Evolutionary conservation across 2,113 vertebrate species (phyloP), one percentile per base, ranked within the genome.

Genomic region (Vulpes vulpes): DNA sequence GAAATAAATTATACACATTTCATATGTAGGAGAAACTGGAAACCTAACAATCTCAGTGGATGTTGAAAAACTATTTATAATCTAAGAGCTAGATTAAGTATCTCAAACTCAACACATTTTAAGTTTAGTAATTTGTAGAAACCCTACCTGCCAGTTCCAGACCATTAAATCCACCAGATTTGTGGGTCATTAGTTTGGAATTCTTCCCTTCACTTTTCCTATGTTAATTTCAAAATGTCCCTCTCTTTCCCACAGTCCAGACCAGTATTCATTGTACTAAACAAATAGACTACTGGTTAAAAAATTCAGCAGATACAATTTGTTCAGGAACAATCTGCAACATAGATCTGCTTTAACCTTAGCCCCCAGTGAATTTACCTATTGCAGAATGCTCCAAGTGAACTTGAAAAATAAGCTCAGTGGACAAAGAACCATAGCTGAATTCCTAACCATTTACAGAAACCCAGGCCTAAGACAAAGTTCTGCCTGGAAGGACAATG

Each of bases 361-460:
- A 32, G n/a, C 12, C 62, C 25, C 49, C 60, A 71, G 5, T 74
- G 38, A 83, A 76, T 53, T 74, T 65, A 38, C 49, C 51, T 17
- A 71, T 74, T 60, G 43, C 23, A 83, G 10, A 97, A 87, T 55
- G 4, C 5, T 80, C 57, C 79, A 90, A 20, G 59, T 76, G 16
- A 92, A 90, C 32, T 79, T 87, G 35, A 98, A 96, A 95, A 96
- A 12, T 32, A 71, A 83, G 15, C 74, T 87, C 17, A 43, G 10
- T 38, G 43, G 35, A 80, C 57, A 80, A 89, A 96, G 92, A 83
- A 73, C 11, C 27, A 49, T 20, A 62, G 55, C 62, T 22, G 35
- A 96, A 69, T 78, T 92, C 38, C 74, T 91, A 38, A 69, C 9
- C 49, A 35, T 64, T 93, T 64, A 65, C 20, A 71, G 71, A 53